Percentiles rank a stretch among this genome's conserved stretches.
phyloP scores from a whole-genome alignment of 2,888 invertebrate species.

The Artemia sinica region DNA sequence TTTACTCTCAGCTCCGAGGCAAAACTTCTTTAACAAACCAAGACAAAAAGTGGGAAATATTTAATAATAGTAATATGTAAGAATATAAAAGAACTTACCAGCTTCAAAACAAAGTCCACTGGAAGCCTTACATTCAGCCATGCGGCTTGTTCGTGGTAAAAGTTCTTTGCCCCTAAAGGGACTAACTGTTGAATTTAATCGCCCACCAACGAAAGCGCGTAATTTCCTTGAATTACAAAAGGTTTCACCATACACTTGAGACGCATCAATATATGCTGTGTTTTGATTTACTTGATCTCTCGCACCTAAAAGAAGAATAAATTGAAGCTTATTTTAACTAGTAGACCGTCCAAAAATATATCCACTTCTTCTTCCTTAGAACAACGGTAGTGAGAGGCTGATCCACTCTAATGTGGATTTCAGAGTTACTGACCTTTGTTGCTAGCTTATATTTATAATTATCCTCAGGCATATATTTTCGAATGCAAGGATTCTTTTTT shows the following conservation, averaged over 20 bases:
- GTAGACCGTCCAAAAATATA: no score
- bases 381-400: no score
- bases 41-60: not conserved
- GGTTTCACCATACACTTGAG: slow-evolving; percentile 77
- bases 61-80: not conserved
- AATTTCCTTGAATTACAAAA: slow-evolving; percentile 57
- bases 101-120: slow-evolving; percentile 74
- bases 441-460: no score
- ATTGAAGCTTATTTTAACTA: no score
- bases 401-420: no score
- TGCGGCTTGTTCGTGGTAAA: slow-evolving; percentile 48
- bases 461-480: no score
- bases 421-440: no score
- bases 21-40: no score
- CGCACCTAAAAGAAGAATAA: slow-evolving; percentile 40
- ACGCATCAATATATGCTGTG: slow-evolving; percentile 70
- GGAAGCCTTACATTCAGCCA: slow-evolving; percentile 66
- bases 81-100: slow-evolving; percentile 36
- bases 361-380: no score
- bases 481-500: no score
- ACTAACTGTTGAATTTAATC: slow-evolving; percentile 59
- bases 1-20: no score
- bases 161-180: slow-evolving; percentile 53
- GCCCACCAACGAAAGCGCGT: slow-evolving; percentile 53
- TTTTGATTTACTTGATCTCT: slow-evolving; percentile 88